Base-by-base conservation (phyloP, 92 coral and sea anemone species). In the Heteractis magnifica region DNA sequence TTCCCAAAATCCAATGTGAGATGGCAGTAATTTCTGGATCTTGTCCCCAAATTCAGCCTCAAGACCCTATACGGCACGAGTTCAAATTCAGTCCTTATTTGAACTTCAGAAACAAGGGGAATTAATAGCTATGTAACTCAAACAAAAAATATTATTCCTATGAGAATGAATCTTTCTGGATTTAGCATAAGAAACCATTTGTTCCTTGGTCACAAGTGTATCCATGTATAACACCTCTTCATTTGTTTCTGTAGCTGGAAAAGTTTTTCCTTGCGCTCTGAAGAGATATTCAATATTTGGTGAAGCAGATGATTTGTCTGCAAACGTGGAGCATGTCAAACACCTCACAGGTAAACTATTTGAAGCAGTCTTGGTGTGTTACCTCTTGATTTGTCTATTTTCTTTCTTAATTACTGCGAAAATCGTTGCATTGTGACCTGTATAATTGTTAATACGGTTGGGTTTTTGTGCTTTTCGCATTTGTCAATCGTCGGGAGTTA, bases 211-310 rank as follows among this genome's bases (percentile, higher is more conserved):
- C 2, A 8, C 0, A 53, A 12, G 51, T 75, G 14, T n/a, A 23
- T 51, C 8, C 53, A 44, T 34, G 3, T 1, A 34, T 2, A 34
- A 34, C 44, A 34, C 44, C 20, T 16, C 5, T 58, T 55, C 4
- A 13, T 84, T n/a, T 52, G 41, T 64, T 56, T 78, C 16, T 53
- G 10, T 73, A 93, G 98, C 90, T 79, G 97, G 93, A 5, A 81
- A 82, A 59, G 82, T 90, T 20, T 77, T 80, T 4, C 92, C 93
- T 4, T 88, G 90, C 62, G 90, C 92, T 13, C 87, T 89, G 16
- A 88, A 85, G 56, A 89, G 92, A 52, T 96, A 96, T 83, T 78
- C 91, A 8, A 59, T 83, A 7, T 93, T 90, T 85, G 99, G 94
- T 12, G 79, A 81, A 65, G 80, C 85, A 6, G 89, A 83, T 49